These are phyloP conservation scores for Sesia bembeciformis DNA, from an alignment of 2,888 invertebrate genomes.

Conservation along the genomic window DNA sequence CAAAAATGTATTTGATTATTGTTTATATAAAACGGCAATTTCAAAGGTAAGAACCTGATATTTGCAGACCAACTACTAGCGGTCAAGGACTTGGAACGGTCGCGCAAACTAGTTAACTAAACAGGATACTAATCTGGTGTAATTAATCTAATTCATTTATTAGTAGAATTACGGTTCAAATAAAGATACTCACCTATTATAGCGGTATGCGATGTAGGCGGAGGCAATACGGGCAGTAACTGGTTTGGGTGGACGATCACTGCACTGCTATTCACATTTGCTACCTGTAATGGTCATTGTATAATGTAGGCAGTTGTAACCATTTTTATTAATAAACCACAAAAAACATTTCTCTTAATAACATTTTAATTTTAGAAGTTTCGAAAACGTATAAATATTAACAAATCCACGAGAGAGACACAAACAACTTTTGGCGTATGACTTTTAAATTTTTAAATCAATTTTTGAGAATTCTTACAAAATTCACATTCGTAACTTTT, in stretches of 20 bases:
- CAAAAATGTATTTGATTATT: too few relatives aligned
- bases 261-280: slow-evolving; percentile 68
- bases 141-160: too few relatives aligned
- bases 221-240: slow-evolving; percentile 82
- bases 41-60: too few relatives aligned
- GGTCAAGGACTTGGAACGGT: too few relatives aligned
- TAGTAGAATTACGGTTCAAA: too few relatives aligned
- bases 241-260: slow-evolving; percentile 89
- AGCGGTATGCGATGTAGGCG: slow-evolving; percentile 60
- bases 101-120: too few relatives aligned
- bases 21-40: too few relatives aligned
- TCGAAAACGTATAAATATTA: neutral
- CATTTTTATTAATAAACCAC: neutral
- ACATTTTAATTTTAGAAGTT: neutral
- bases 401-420: neutral
- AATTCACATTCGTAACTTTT: neutral
- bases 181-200: slow-evolving; percentile 61
- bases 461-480: neutral
- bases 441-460: neutral
- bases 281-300: slow-evolving; percentile 27
- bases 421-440: neutral
- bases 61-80: too few relatives aligned
- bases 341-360: neutral
- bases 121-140: too few relatives aligned
- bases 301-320: too few relatives aligned